Evolutionary conservation across 1,140 invertebrate genomes (phyloP).

Genomic region (Drosophila virilis): DNA sequence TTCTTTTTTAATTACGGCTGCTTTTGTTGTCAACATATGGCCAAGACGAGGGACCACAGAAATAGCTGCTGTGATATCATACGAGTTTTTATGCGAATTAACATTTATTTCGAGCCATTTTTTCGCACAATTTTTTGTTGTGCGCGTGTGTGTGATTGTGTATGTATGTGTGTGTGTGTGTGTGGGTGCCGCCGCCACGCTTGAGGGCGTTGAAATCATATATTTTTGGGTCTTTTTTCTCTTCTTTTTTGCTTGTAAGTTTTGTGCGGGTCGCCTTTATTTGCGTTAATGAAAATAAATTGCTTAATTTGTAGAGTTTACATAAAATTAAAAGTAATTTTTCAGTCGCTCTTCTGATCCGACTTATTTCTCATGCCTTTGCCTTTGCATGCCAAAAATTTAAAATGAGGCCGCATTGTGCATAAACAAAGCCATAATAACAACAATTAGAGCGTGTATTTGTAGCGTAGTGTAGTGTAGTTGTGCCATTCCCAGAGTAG

Average conservation of each 20-base stretch:
- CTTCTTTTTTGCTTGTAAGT: slow-evolving; percentile 13
- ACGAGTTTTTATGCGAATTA: slow-evolving; percentile 1
- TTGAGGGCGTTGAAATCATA: slow-evolving; percentile 57
- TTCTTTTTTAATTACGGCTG: slow-evolving; percentile 44
- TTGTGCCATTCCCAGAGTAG: slow-evolving; percentile 19
- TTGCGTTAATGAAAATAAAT: slow-evolving; percentile 75
- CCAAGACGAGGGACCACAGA: slow-evolving; percentile 3
- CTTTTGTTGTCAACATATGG: slow-evolving; percentile 50
- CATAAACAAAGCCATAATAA: slow-evolving; percentile 54
- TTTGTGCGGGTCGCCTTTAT: slow-evolving; percentile 48
- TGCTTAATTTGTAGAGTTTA: slow-evolving; percentile 74
- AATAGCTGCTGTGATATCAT: slow-evolving; percentile 5
- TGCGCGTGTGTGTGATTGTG: not conserved
- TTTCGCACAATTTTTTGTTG: slow-evolving; percentile 32
- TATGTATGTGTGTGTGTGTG: slow-evolving; percentile 8
- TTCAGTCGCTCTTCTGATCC: not conserved
- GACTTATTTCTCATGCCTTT: not conserved
- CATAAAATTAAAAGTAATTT: slow-evolving; percentile 60
- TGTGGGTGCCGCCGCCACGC: slow-evolving; percentile 34
- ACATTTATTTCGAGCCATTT: slow-evolving; percentile 40
- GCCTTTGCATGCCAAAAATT: slow-evolving; percentile 10
- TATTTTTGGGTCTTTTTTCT: slow-evolving; percentile 9
- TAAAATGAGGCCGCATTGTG: slow-evolving; percentile 37
- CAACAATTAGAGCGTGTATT: slow-evolving; percentile 39
- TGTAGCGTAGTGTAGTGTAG: slow-evolving; percentile 2